Evolutionary conservation across 2,113 vertebrate species (phyloP), one percentile per base, ranked within the genome.

Genomic region (Sorex araneus): DNA sequence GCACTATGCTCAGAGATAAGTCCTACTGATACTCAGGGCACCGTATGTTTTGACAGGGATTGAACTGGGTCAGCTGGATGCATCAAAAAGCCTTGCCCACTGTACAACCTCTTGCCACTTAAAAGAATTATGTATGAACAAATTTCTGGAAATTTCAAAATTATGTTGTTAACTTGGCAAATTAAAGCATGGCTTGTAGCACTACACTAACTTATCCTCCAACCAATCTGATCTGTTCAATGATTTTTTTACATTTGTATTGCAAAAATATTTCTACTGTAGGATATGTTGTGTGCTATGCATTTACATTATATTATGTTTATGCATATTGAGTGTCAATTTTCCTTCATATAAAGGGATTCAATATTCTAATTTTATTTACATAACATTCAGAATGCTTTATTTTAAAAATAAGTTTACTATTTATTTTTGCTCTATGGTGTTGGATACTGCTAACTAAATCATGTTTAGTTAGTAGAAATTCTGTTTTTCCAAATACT

Each of bases 401-500:
- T 88, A 70, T 28, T 47, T 45, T 63, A 87, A 13, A 92, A 91
- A 69, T 83, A 83, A 81, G 13, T 75, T 93, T 63, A 66, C 19
- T 28, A 28, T 57, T 84, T 34, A n/a, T 88, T 82, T 66, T 84
- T 82, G 27, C 15, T 66, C 83, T 78, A 73, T 91, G 92, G 43
- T 6, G 54, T 57, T 78, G 18, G 47, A 13, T 80, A 50, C 28
- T 40, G 7, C 40, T 40, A 40, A 40, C 40, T 84, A 92, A 90
- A 94, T 94, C 13, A 11, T 64, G 84, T 81, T 18, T n/a, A n/a
- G n/a, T 76, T 91, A 94, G 43, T 36, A 91, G n/a, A 88, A 93
- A 91, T 89, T 83, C 87, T 34, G 18, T 92, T 80, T 93, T 84
- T 84, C 71, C 76, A 92, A 64, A 21, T 47, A 36, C 47, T 84